phyloP scores from a whole-genome alignment of 2,113 vertebrate species.

The Cyanoderma ruficeps region DNA sequence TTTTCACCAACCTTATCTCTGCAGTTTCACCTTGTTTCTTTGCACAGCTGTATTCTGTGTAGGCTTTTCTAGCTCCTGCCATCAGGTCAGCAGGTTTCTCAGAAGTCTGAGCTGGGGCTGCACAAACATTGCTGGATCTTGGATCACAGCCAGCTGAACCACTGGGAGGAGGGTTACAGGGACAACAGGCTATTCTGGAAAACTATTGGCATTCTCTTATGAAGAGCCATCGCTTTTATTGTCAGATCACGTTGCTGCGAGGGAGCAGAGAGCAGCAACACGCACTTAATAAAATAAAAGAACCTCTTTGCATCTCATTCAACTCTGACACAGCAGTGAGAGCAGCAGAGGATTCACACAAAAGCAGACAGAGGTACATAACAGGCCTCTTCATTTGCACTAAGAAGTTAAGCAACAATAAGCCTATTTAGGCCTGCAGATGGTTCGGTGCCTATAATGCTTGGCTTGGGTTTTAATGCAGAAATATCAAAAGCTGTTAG shows the following conservation, averaged over 20 bases:
- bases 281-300: conserved; percentile 9
- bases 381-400: conserved; percentile 9
- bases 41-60: background rate
- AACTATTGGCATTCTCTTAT: background rate
- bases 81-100: background rate
- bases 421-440: conserved; percentile 26
- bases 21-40: background rate
- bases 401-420: conserved; percentile 47
- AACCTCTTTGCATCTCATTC: conserved; percentile 36
- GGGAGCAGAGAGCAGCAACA: conserved; percentile 7
- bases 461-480: conserved; percentile 32
- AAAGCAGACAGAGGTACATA: background rate
- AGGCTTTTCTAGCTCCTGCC: background rate
- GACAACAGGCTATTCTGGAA: background rate
- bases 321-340: background rate
- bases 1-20: background rate
- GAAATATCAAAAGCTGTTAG: conserved; percentile 33
- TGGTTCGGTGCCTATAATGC: conserved; percentile 12
- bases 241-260: background rate
- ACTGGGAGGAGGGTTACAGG: background rate
- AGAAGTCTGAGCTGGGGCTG: background rate
- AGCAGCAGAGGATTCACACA: background rate
- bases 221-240: background rate
- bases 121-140: background rate
- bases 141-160: background rate